phyloP scores from a whole-genome alignment of 2,797 vertebrate genomes.

The Hippocampus kuda region DNA sequence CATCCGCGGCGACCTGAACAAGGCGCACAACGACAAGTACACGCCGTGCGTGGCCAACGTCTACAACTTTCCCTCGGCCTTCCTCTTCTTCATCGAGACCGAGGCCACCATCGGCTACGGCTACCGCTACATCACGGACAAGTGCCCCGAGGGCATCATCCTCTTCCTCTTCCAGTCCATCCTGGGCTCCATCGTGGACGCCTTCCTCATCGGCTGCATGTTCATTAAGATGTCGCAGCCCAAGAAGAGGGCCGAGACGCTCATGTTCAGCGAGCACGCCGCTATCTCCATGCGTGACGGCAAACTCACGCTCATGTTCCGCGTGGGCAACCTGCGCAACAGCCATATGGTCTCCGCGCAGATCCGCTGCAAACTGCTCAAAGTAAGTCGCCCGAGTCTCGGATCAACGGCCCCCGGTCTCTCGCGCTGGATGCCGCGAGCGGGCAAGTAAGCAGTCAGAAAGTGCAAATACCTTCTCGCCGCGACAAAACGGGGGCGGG shows the following conservation, averaged over 20 bases:
- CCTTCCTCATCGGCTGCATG: conserved; percentile 97
- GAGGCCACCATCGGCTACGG: conserved; percentile 97
- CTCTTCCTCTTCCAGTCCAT: conserved; percentile 98
- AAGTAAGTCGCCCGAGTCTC: conserved; percentile 68
- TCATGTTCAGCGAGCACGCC: conserved; percentile 97
- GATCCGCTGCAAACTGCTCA: conserved; percentile 98
- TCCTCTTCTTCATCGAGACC: conserved; percentile 97
- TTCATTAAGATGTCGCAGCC: conserved; percentile 99
- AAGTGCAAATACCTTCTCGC: too few relatives aligned
- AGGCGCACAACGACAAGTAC: conserved; percentile 87
- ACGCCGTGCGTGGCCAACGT: conserved; percentile 97
- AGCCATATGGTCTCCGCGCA: conserved; percentile 99
- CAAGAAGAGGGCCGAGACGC: conserved; percentile 93
- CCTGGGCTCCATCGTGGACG: conserved; percentile 95
- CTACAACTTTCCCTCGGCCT: conserved; percentile 97
- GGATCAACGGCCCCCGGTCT: background rate
- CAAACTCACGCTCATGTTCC: conserved; percentile 96
- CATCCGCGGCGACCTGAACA: conserved; percentile 87
- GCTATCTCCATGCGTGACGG: conserved; percentile 96
- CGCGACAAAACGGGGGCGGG: too few relatives aligned
- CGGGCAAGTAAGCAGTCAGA: too few relatives aligned
- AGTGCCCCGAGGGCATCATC: conserved; percentile 97
- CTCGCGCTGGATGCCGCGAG: too few relatives aligned
- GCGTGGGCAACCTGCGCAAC: conserved; percentile 96
- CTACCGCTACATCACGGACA: conserved; percentile 96